Conservation (phyloP, 2,113 vertebrate species). For the Origma solitaria region DNA sequence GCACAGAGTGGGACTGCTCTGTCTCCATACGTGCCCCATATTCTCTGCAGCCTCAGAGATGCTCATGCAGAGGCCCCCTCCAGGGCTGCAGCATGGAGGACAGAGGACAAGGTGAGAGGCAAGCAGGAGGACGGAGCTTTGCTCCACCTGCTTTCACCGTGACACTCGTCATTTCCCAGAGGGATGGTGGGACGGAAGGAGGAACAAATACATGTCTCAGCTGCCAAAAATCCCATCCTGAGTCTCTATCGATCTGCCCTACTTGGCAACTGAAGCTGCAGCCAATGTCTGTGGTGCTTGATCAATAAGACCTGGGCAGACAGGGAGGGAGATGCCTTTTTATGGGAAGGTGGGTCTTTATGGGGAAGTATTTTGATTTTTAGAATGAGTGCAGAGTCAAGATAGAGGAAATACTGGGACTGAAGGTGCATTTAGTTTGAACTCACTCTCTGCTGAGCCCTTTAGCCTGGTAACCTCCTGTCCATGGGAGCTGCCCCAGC, state of each 20-base stretch:
- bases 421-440: background rate
- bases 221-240: conserved; percentile 44
- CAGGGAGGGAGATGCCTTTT: background rate
- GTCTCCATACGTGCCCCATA: fast-evolving
- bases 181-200: background rate
- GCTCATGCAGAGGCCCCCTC: fast-evolving
- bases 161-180: background rate
- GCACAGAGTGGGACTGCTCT: fast-evolving
- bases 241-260: conserved; percentile 56
- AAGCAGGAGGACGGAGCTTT: fast-evolving
- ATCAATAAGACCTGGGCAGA: conserved; percentile 42
- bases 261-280: conserved; percentile 58
- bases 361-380: conserved; percentile 18
- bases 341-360: background rate
- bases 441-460: background rate
- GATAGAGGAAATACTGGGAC: conserved; percentile 8
- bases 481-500: background rate
- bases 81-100: background rate
- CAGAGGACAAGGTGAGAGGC: background rate
- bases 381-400: background rate
- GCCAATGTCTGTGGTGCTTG: conserved; percentile 19
- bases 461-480: background rate
- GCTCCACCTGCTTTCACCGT: background rate
- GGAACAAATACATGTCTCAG: background rate
- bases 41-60: background rate